Percentiles rank a stretch among this genome's conserved stretches.
Evolutionary conservation across 2,797 vertebrate genomes (phyloP).

Genomic region (Poliocrania exsul): DNA sequence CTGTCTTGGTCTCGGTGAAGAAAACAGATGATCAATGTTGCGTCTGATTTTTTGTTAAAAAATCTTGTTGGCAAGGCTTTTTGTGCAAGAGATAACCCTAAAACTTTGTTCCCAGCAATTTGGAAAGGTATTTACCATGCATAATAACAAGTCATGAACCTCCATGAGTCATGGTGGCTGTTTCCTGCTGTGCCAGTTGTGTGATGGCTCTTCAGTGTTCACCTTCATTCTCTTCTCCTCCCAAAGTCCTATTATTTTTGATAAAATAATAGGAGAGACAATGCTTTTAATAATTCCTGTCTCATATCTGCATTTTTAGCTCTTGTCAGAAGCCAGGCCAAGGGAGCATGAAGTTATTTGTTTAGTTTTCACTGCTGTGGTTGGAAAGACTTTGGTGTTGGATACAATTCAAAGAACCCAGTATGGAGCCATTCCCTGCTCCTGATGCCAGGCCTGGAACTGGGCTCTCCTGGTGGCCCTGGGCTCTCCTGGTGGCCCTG

Average conservation of each 20-base stretch:
- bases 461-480: background rate
- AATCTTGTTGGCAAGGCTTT: conserved; percentile 73
- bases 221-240: conserved; percentile 74
- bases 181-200: conserved; percentile 61
- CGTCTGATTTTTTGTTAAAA: background rate
- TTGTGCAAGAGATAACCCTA: conserved; percentile 62
- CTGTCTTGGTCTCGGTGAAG: background rate
- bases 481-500: no score
- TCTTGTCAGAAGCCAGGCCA: conserved; percentile 59
- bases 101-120: conserved; percentile 59
- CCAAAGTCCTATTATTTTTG: conserved; percentile 72
- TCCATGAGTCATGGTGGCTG: conserved; percentile 61
- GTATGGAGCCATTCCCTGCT: background rate
- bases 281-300: conserved; percentile 68
- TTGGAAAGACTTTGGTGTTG: background rate
- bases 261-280: conserved; percentile 73
- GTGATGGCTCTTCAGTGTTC: conserved; percentile 70
- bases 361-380: background rate
- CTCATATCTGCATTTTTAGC: conserved; percentile 63
- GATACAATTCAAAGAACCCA: background rate
- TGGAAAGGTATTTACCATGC: conserved; percentile 68
- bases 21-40: background rate
- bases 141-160: conserved; percentile 68
- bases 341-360: conserved; percentile 5
- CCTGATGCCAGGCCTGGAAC: background rate